phyloP scores from a whole-genome alignment of 1,140 invertebrate genomes.

The Drosophila novamexicana region DNA sequence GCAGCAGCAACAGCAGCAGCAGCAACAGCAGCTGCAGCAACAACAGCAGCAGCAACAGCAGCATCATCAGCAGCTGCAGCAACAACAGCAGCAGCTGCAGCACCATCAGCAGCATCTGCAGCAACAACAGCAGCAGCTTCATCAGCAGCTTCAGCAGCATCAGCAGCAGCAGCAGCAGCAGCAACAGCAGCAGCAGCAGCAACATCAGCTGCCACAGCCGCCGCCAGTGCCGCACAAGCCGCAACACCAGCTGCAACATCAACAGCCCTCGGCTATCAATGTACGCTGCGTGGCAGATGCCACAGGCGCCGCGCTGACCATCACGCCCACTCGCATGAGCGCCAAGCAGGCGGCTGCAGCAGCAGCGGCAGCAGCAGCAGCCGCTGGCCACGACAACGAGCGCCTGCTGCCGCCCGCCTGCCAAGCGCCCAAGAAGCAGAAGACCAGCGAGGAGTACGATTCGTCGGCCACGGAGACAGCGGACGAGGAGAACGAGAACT shows the following conservation, averaged over 20 bases:
- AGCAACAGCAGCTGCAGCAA: constrained; percentile 64
- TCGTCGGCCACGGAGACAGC: constrained; percentile 95
- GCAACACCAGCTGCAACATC: constrained; percentile 10
- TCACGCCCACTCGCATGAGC: constrained; percentile 63
- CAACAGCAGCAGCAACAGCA: constrained; percentile 26
- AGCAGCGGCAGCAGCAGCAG: constrained; percentile 15
- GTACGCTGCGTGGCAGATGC: constrained; percentile 43
- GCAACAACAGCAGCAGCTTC: constrained; percentile 49
- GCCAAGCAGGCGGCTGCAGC: constrained; percentile 27
- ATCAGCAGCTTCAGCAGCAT: constrained; percentile 70
- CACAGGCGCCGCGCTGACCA: constrained; percentile 54
- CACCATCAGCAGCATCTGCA: background rate
- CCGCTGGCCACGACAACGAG: constrained; percentile 51
- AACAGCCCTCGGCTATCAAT: constrained; percentile 3
- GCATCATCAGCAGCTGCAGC: constrained; percentile 1
- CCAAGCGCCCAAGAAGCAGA: constrained; percentile 83
- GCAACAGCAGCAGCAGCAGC: constrained; percentile 23
- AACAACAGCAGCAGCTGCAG: constrained; percentile 33
- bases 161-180: constrained; percentile 61
- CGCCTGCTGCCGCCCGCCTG: constrained; percentile 77
- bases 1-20: constrained; percentile 65
- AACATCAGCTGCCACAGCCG: constrained; percentile 53
- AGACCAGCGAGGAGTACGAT: constrained; percentile 90
- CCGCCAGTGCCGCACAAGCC: constrained; percentile 40
- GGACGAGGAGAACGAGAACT: constrained; percentile 89